Conservation (phyloP, 1,140 invertebrate genomes). For the Platyscapa corneri region DNA sequence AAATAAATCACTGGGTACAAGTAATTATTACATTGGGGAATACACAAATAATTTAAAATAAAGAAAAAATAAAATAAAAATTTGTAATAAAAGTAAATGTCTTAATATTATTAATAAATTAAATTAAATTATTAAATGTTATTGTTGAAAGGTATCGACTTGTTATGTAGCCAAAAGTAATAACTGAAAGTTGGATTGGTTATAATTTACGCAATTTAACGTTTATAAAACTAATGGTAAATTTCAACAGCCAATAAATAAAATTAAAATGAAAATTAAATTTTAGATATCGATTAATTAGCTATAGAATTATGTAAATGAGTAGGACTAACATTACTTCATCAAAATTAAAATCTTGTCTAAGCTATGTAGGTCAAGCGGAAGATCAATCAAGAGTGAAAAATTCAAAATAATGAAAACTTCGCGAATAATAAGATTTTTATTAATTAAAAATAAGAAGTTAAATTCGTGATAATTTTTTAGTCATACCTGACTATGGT, state of each 20-base stretch:
- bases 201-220: neutral
- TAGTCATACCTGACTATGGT: too few relatives aligned
- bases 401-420: neutral
- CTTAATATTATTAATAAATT: too few relatives aligned
- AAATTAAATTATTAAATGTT: too few relatives aligned
- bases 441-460: neutral
- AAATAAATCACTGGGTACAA: too few relatives aligned
- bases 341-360: neutral
- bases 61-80: neutral
- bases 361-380: conserved; percentile 1
- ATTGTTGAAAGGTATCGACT: too few relatives aligned
- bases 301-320: neutral
- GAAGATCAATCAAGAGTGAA: neutral
- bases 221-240: neutral
- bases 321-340: neutral
- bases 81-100: neutral
- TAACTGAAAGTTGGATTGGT: too few relatives aligned
- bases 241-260: neutral
- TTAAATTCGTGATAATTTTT: too few relatives aligned
- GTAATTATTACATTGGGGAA: too few relatives aligned
- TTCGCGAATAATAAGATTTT: neutral
- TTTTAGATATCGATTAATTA: neutral
- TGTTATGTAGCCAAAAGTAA: too few relatives aligned
- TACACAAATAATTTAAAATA: too few relatives aligned
- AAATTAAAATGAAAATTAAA: neutral